phyloP scores from a whole-genome alignment of 2,888 invertebrate genomes.

The Orthosia cruda region DNA sequence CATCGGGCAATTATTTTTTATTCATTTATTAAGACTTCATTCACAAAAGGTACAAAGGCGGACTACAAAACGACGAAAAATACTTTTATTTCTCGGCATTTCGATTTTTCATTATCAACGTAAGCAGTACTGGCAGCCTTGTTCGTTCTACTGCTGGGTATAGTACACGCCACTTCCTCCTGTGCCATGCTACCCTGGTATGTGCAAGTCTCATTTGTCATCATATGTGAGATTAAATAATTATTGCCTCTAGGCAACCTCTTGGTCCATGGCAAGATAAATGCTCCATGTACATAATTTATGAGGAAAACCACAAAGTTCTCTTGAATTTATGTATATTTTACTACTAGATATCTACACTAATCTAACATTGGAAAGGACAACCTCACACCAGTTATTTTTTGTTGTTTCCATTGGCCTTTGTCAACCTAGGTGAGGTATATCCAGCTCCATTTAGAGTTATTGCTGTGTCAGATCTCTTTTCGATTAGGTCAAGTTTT shows the following conservation, averaged over 20 bases:
- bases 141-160: not conserved
- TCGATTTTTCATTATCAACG: conserved; percentile 20
- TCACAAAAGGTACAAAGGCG: too few species aligned
- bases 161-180: not conserved
- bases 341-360: not conserved
- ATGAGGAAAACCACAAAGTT: conserved; percentile 41
- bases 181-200: not conserved
- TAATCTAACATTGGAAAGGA: conserved; percentile 28
- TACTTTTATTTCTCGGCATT: conserved; percentile 13
- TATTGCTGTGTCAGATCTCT: not conserved
- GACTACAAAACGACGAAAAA: too few species aligned
- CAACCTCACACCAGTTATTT: conserved; percentile 11
- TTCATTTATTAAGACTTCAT: too few species aligned
- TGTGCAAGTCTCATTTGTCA: conserved; percentile 1
- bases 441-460: not conserved
- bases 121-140: not conserved
- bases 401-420: not conserved
- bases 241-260: conserved; percentile 1
- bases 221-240: conserved; percentile 14
- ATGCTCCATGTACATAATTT: conserved; percentile 23
- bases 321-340: conserved; percentile 22
- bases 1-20: not conserved
- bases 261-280: conserved; percentile 8
- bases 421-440: not conserved
- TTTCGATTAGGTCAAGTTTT: not conserved